These are phyloP conservation scores for Limonius californicus DNA, from an alignment of 1,140 invertebrate species.

Conservation along the genomic window DNA sequence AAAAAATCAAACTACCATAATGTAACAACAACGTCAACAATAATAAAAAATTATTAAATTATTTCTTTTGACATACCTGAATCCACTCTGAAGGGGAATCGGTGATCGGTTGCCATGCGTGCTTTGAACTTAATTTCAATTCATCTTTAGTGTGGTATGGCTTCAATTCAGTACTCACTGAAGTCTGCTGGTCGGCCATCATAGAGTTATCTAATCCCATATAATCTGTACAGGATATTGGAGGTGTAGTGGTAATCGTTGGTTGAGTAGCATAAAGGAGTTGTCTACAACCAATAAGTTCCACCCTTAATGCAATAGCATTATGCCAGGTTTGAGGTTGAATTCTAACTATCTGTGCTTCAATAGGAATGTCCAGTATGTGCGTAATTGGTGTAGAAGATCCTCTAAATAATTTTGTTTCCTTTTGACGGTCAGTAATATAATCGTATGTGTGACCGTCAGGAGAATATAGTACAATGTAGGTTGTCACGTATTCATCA, in stretches of 20 bases:
- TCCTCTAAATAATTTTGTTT: constrained; percentile 60
- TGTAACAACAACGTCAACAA: constrained; percentile 32
- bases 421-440: constrained; percentile 29
- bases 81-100: constrained; percentile 62
- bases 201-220: constrained; percentile 61
- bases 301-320: constrained; percentile 66
- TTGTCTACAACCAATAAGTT: constrained; percentile 67
- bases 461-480: constrained; percentile 62
- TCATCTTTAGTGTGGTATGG: constrained; percentile 39
- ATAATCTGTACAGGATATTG: constrained; percentile 52
- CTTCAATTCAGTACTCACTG: constrained; percentile 43
- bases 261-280: constrained; percentile 23
- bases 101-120: constrained; percentile 58
- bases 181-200: constrained; percentile 57
- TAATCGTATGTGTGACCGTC: constrained; percentile 29
- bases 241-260: neutral
- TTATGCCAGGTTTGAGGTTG: constrained; percentile 73
- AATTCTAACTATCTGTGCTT: constrained; percentile 67
- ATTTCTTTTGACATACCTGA: constrained; percentile 50
- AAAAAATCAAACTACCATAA: constrained; percentile 76
- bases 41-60: no score
- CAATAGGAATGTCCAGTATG: constrained; percentile 64
- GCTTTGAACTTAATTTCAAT: constrained; percentile 48
- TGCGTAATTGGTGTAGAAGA: constrained; percentile 60
- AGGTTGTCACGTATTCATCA: constrained; percentile 74